These are phyloP conservation scores for Tyria jacobaeae DNA, from an alignment of 2,888 invertebrate genomes.

Conservation along the genomic window DNA sequence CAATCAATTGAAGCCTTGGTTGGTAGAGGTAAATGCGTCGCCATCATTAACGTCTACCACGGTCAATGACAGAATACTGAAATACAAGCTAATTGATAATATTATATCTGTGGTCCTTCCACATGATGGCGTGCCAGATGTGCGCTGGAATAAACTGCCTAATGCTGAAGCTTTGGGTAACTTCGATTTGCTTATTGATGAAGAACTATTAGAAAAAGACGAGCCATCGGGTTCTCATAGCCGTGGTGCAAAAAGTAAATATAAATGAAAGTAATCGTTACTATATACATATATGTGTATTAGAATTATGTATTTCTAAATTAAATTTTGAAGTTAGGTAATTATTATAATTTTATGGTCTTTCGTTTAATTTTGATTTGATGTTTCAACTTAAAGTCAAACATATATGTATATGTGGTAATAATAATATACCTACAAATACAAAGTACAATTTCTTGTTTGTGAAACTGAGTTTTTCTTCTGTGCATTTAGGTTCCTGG, in stretches of 20 bases:
- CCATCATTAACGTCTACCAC: constrained; percentile 98
- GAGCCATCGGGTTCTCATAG: constrained; percentile 60
- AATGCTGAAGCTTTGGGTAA: constrained; percentile 91
- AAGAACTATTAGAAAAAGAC: constrained; percentile 91
- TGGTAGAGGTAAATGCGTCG: constrained; percentile 97
- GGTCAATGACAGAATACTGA: constrained; percentile 96
- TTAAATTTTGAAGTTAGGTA: not conserved
- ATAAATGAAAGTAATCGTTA: constrained; percentile 2
- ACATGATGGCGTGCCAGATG: constrained; percentile 95
- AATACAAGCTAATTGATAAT: constrained; percentile 97
- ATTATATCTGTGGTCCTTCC: constrained; percentile 96
- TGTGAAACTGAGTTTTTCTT: not conserved
- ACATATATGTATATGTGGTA: no score
- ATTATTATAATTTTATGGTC: not conserved
- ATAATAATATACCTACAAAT: no score
- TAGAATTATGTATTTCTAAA: not conserved
- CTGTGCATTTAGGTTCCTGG: not conserved
- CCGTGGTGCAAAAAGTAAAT: constrained; percentile 15
- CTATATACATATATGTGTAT: no score
- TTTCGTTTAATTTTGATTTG: not conserved
- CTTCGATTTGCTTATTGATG: constrained; percentile 94
- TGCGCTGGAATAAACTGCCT: constrained; percentile 95
- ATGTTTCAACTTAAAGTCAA: no score
- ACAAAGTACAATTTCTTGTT: no score
- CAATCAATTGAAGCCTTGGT: constrained; percentile 96